phyloP scores from a whole-genome alignment of 2,113 vertebrate genomes.

The Siniperca chuatsi region DNA sequence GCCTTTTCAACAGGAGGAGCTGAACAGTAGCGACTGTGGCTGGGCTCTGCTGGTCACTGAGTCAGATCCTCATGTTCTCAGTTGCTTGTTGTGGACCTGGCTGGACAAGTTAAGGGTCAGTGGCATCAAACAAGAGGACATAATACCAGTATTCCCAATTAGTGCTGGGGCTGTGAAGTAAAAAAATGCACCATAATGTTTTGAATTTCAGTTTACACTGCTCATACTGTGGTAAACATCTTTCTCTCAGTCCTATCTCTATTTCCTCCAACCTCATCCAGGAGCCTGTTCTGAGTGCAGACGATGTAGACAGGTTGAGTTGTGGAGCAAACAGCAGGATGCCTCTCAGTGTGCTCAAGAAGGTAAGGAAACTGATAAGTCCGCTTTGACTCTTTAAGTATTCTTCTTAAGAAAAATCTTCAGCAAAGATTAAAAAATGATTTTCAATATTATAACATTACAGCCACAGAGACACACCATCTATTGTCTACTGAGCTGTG shows the following conservation, averaged over 20 bases:
- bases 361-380: conserved; percentile 62
- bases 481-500: conserved; percentile 83
- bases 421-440: neutral
- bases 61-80: conserved; percentile 83
- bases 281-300: conserved; percentile 84
- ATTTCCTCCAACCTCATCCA: conserved; percentile 43
- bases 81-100: conserved; percentile 86
- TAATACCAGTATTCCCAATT: neutral
- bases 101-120: conserved; percentile 85
- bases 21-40: conserved; percentile 84
- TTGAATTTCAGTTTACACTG: neutral
- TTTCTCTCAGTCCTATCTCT: neutral
- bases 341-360: conserved; percentile 74
- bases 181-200: neutral
- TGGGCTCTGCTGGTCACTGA: conserved; percentile 85
- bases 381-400: neutral
- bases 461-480: conserved; percentile 84
- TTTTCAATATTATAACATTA: conserved; percentile 3
- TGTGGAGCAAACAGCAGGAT: conserved; percentile 50
- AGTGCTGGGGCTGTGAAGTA: neutral
- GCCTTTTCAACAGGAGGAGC: conserved; percentile 77
- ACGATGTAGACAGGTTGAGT: conserved; percentile 76
- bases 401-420: neutral
- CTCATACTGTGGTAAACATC: neutral
- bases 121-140: conserved; percentile 1